Percentiles rank a stretch among this genome's conserved stretches.
phyloP scores from a whole-genome alignment of 2,113 vertebrate genomes.

The Pelecanoides urinatrix region DNA sequence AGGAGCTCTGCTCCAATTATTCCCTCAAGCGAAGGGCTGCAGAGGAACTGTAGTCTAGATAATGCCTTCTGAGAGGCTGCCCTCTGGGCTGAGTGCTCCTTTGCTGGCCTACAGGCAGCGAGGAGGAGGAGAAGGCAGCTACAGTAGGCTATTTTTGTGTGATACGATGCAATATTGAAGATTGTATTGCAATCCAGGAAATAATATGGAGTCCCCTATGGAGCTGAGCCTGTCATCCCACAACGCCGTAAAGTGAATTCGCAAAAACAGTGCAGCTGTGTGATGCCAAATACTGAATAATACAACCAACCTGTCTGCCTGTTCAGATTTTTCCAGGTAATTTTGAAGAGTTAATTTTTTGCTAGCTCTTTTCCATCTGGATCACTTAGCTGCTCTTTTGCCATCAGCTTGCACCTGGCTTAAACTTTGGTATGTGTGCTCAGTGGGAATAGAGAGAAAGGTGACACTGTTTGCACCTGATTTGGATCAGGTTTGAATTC shows the following conservation, averaged over 20 bases:
- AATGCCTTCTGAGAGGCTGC: neutral
- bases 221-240: neutral
- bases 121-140: neutral
- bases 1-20: neutral
- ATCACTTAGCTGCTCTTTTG: neutral
- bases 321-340: neutral
- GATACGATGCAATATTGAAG: neutral
- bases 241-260: accelerated
- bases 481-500: neutral
- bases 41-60: neutral
- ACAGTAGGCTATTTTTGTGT: neutral
- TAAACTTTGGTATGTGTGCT: neutral
- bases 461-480: neutral
- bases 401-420: neutral
- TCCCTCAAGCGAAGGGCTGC: neutral
- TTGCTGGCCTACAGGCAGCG: neutral
- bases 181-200: neutral
- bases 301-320: neutral
- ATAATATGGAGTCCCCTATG: neutral
- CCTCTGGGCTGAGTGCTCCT: neutral
- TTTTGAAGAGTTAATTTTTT: neutral
- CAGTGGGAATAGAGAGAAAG: neutral
- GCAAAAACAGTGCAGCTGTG: neutral
- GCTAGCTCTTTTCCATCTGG: neutral
- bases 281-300: neutral